phyloP scores from a whole-genome alignment of 2,113 vertebrate species.

The Pterocles orientalis region DNA sequence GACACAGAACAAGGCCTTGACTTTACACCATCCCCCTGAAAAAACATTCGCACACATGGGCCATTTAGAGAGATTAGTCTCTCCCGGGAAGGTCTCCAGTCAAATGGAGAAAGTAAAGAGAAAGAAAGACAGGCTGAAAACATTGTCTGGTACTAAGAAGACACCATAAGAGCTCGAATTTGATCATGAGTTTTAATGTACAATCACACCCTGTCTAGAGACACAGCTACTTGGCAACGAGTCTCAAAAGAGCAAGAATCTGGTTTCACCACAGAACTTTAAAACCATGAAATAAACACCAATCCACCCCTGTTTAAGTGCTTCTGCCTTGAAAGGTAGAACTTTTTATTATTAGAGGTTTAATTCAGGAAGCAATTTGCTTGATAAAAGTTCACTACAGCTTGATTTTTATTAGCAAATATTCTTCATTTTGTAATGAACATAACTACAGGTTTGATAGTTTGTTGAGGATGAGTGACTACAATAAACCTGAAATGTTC shows the following conservation, averaged over 20 bases:
- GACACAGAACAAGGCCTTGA: background rate
- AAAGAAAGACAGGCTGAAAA: background rate
- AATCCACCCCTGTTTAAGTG: background rate
- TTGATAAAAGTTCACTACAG: background rate
- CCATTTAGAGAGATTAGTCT: background rate
- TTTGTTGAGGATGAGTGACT: background rate
- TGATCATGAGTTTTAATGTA: background rate
- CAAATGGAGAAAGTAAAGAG: background rate
- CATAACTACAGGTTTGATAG: background rate
- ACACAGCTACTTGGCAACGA: background rate
- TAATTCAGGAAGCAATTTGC: background rate
- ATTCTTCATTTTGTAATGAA: background rate
- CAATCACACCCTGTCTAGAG: background rate
- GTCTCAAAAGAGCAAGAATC: background rate
- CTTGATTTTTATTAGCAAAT: background rate
- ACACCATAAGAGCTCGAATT: background rate
- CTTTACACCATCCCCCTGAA: background rate
- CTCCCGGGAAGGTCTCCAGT: background rate
- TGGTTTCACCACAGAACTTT: background rate
- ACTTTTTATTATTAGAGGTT: background rate
- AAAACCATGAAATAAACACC: background rate
- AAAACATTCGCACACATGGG: background rate
- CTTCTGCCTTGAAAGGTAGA: background rate
- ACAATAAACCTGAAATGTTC: background rate
- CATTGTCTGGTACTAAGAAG: background rate